Percentiles rank a stretch among this genome's conserved stretches.
Conservation (phyloP, 1,140 invertebrate species). For the Diorhabda carinulata region DNA sequence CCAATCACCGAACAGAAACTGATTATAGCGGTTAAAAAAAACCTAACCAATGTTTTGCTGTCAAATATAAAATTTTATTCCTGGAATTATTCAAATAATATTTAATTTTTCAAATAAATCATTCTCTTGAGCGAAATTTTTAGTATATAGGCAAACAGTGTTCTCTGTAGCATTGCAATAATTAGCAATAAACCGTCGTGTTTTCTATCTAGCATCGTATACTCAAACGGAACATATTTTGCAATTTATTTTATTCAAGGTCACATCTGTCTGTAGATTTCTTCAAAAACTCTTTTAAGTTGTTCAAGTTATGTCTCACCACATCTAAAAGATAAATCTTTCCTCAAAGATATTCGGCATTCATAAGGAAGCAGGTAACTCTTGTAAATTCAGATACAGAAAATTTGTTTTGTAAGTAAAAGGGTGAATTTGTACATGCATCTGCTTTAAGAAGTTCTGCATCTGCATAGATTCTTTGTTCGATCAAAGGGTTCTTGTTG, state of each 20-base stretch:
- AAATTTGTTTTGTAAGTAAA: slow-evolving; percentile 24
- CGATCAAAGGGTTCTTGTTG: slow-evolving; percentile 9
- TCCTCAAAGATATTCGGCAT: slow-evolving; percentile 8
- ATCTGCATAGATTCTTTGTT: slow-evolving; percentile 15
- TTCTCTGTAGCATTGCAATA: too few species aligned
- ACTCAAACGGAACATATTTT: neutral
- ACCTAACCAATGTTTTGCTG: too few species aligned
- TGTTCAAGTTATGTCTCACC: slow-evolving; percentile 13
- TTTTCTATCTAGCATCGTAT: too few species aligned
- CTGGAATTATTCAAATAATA: too few species aligned
- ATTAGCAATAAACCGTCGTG: too few species aligned
- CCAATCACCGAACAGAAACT: too few species aligned
- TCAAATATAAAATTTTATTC: too few species aligned
- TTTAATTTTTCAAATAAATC: too few species aligned
- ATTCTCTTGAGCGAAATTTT: too few species aligned
- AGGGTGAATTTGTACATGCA: slow-evolving; percentile 21
- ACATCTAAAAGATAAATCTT: slow-evolving; percentile 19
- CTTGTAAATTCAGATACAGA: neutral
- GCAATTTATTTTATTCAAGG: slow-evolving; percentile 18
- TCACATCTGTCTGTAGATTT: slow-evolving; percentile 18
- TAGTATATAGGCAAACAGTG: too few species aligned
- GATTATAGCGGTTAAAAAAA: too few species aligned
- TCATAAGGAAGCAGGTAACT: slow-evolving; percentile 19
- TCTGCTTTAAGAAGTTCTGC: slow-evolving; percentile 19
- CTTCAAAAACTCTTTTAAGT: slow-evolving; percentile 19